Conservation (phyloP, 2,113 vertebrate genomes). For the Protobothrops flavoviridis region DNA sequence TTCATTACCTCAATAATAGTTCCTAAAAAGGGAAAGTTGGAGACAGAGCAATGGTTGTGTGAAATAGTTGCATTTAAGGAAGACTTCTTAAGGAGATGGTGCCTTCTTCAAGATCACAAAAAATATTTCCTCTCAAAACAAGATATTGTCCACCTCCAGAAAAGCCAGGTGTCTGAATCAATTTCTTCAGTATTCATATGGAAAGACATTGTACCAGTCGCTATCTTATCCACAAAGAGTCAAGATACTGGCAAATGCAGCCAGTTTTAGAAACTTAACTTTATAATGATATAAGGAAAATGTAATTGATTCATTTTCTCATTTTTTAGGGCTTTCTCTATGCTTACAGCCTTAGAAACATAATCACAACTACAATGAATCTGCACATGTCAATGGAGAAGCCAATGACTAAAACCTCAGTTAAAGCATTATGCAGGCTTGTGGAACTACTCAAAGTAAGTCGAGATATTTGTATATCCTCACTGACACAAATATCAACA, state of each 20-base stretch:
- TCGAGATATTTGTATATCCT: slow-evolving; percentile 3
- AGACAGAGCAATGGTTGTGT: not conserved
- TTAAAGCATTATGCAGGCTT: slow-evolving; percentile 93
- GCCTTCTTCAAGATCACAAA: not conserved
- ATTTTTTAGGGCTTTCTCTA: slow-evolving; percentile 90
- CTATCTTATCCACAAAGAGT: not conserved
- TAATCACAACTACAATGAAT: slow-evolving; percentile 97
- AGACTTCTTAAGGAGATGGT: not conserved
- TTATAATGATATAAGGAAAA: not conserved
- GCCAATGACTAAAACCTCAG: slow-evolving; percentile 97
- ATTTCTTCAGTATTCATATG: not conserved
- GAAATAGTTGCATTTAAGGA: not conserved
- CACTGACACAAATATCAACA: not conserved
- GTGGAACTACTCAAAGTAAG: slow-evolving; percentile 93
- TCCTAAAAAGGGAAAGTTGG: not conserved
- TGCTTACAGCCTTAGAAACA: slow-evolving; percentile 92
- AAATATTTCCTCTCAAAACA: not conserved
- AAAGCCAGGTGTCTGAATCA: not conserved
- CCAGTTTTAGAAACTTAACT: not conserved
- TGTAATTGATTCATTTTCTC: not conserved
- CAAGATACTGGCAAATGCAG: not conserved
- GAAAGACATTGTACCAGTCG: not conserved
- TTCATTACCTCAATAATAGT: not conserved
- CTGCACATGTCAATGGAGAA: slow-evolving; percentile 97
- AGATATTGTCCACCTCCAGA: not conserved